Evolutionary conservation across 1,140 invertebrate genomes (phyloP).

Genomic region (Orius insidiosus): DNA sequence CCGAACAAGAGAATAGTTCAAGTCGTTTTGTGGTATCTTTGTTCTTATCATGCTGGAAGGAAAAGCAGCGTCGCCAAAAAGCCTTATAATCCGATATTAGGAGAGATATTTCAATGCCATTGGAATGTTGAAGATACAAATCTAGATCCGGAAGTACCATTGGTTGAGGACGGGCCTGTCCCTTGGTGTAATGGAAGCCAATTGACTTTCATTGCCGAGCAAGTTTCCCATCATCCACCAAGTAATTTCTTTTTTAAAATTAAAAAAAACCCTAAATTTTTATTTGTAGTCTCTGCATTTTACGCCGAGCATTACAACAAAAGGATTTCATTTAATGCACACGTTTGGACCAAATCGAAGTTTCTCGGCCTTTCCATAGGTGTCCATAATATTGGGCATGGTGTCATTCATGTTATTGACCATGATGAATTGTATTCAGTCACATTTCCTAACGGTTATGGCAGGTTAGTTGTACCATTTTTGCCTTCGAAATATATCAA

Average conservation of each 20-base stretch:
- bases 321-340: constrained; percentile 73
- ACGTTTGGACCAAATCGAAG: constrained; percentile 96
- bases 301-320: constrained; percentile 89
- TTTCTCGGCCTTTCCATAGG: constrained; percentile 93
- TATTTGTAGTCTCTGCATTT: constrained; percentile 76
- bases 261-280: constrained; percentile 13
- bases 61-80: constrained; percentile 91
- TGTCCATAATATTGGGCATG: constrained; percentile 71
- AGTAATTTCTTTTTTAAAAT: constrained; percentile 34
- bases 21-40: constrained; percentile 88
- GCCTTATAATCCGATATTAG: constrained; percentile 92
- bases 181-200: constrained; percentile 65
- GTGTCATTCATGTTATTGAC: constrained; percentile 63
- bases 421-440: constrained; percentile 81
- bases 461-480: constrained; percentile 38
- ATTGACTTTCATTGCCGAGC: constrained; percentile 86
- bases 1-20: constrained; percentile 81
- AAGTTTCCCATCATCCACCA: constrained; percentile 98
- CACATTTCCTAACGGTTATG: constrained; percentile 92
- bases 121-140: constrained; percentile 45
- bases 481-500: background rate
- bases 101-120: constrained; percentile 83
- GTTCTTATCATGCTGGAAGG: constrained; percentile 90
- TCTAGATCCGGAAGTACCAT: background rate
- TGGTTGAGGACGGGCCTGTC: constrained; percentile 55